phyloP scores from a whole-genome alignment of 2,888 invertebrate genomes.

The Bibio marci region DNA sequence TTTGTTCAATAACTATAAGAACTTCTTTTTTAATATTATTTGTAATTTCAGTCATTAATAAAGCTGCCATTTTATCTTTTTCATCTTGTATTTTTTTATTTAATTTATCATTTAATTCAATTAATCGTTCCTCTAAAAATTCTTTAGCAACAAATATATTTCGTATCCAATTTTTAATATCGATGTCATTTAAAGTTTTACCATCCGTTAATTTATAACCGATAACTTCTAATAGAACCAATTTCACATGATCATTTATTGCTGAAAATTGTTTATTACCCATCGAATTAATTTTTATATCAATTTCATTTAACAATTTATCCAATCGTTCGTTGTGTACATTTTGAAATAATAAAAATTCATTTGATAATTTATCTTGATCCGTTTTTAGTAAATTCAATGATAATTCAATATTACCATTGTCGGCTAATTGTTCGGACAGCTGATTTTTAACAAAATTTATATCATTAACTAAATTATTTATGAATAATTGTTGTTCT shows the following conservation, averaged over 20 bases:
- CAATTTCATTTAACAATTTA: slow-evolving; percentile 20
- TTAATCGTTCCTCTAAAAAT: slow-evolving; percentile 37
- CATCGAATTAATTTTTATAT: slow-evolving; percentile 17
- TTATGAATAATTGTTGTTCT: slow-evolving; percentile 31
- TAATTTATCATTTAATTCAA: slow-evolving; percentile 32
- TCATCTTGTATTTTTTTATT: slow-evolving; percentile 27
- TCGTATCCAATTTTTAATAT: slow-evolving; percentile 40
- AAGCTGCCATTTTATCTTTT: slow-evolving; percentile 25
- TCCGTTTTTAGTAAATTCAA: slow-evolving; percentile 17
- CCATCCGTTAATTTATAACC: slow-evolving; percentile 28
- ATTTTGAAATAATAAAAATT: slow-evolving; percentile 19
- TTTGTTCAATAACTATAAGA: slow-evolving; percentile 29
- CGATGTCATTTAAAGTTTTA: slow-evolving; percentile 26
- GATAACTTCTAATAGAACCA: slow-evolving; percentile 36
- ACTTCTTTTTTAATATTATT: slow-evolving; percentile 35
- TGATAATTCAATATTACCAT: slow-evolving; percentile 20
- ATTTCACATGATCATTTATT: slow-evolving; percentile 35
- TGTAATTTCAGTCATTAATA: slow-evolving; percentile 31
- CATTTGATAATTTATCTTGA: slow-evolving; percentile 19
- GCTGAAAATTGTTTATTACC: slow-evolving; percentile 31
- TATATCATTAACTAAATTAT: slow-evolving; percentile 35
- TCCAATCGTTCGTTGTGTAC: slow-evolving; percentile 19
- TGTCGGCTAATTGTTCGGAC: slow-evolving; percentile 30
- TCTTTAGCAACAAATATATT: slow-evolving; percentile 42
- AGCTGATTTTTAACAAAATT: slow-evolving; percentile 37